Base-by-base conservation (phyloP, 2,888 invertebrate genomes). In the Harpalus rubripes region DNA sequence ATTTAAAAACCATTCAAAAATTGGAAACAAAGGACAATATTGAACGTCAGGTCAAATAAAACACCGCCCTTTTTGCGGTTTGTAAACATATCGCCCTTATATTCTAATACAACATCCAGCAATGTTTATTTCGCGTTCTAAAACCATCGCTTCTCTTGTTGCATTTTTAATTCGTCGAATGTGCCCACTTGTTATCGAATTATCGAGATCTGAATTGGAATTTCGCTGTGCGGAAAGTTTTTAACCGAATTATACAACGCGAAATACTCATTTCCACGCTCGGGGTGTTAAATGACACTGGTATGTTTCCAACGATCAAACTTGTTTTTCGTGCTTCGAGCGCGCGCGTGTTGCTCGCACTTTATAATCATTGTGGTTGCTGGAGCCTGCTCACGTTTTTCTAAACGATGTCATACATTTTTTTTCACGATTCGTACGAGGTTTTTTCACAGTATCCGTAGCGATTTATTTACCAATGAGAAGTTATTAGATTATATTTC, bases 141-240 rank as follows among this genome's bases (percentile, higher is more conserved):
- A 22, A 58, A 26, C 22, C 56, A 22, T 26, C 15, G 8, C 26
- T 78, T 78, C 78, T 80, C 80, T 80, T 80, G 80, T 80, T 80
- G 80, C 80, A 80, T 80, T 80, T 80, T 80, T 80, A 80, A 80
- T 80, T 80, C 80, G 63, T 16, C 63, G 80, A 80, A 80, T 80
- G 80, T 61, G 7, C 39, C 59, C 59, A 80, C 80, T 80, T 80
- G 80, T 80, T 80, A 80, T 80, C 61, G 61, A 80, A 80, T 80
- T 80, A 80, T 80, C 61, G 80, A 61, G 80, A 61, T 80, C 59
- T 80, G 80, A 61, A 80, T 78, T 78, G 78, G 78, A 78, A 80
- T 80, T 59, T 61, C 39, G 41, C 61, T 39, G 80, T 80, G 80
- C 26, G 80, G 59, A 80, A 80, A 80, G 80, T 80, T 80, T 68